These are phyloP conservation scores for Hemiscyllium ocellatum DNA, from an alignment of 2,113 vertebrate species.

Conservation along the genomic window DNA sequence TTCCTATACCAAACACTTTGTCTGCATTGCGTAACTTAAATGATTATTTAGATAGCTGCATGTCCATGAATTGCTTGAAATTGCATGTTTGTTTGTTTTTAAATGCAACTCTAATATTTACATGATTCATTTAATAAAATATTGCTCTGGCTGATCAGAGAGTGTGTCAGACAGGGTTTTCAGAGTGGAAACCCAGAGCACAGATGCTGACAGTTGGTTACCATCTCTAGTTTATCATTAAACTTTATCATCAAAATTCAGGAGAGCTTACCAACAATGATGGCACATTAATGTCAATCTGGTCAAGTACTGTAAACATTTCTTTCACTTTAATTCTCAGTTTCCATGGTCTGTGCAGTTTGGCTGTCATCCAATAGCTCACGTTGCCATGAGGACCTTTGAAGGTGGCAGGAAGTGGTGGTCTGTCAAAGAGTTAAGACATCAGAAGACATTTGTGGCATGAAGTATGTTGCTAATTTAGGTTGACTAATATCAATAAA, in stretches of 20 bases:
- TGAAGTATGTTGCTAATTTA: not conserved
- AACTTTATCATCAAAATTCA: not conserved
- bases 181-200: not conserved
- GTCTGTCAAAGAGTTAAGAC: slow-evolving; percentile 65
- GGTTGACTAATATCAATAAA: too few species aligned
- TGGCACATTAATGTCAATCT: slow-evolving; percentile 99
- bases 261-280: slow-evolving; percentile 83
- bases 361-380: slow-evolving; percentile 97
- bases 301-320: slow-evolving; percentile 99
- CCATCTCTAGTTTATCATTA: not conserved
- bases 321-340: slow-evolving; percentile 99
- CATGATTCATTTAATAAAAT: not conserved
- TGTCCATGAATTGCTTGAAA: not conserved
- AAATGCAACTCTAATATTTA: not conserved
- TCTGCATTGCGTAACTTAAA: not conserved
- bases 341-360: slow-evolving; percentile 95
- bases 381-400: slow-evolving; percentile 98
- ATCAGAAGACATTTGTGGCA: not conserved
- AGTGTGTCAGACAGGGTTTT: not conserved
- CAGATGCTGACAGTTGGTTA: not conserved
- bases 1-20: not conserved
- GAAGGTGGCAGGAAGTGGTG: slow-evolving; percentile 99
- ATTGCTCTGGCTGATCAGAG: not conserved
- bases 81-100: not conserved
- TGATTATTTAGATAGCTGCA: not conserved